Evolutionary conservation across 2,113 vertebrate genomes (phyloP), one percentile per base, ranked within the genome.

Genomic region (Junco hyemalis): DNA sequence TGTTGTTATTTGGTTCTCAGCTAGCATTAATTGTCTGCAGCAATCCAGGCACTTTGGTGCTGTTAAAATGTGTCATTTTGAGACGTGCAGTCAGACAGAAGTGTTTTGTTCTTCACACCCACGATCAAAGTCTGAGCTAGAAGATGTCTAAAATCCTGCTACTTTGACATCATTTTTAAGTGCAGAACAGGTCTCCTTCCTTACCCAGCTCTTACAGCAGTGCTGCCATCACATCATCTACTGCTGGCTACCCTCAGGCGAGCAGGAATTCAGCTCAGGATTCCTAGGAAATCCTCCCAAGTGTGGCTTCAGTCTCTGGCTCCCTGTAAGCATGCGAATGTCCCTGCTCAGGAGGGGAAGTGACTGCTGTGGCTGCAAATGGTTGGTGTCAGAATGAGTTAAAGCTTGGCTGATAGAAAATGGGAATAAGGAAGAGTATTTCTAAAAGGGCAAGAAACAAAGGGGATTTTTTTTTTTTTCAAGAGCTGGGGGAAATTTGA

Each of bases 221-320:
- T 17, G 35, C 38, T 44, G 26, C 56, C 25, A 12, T 22, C 50
- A 20, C 29, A 35, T 25, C 59, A 7, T 14, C 66, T n/a, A 8
- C 40, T 1, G 0, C 45, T 8, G 40, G 17, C 1, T 3, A 17
- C 15, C 18, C 56, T 56, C 45, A 38, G 26, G 23, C 0, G 0
- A 79, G 56, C n/a, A 57, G 45, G 45, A 56, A 40, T 80, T 61
- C 18, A 66, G 35, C 19, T 36, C 26, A 45, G 44, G 44, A 45
- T 45, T 45, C 44, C 10, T 45, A 20, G 19, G 44, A 45, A 45
- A 45, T 26, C 26, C 53, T 35, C 24, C 50, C 33, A 44, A 44
- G 17, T 1, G 4, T 23, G 44, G 18, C 83, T 38, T 70, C 47
- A 66, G 21, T 59, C 26, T 8, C 53, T 2, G 1, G 5, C 33